These are phyloP conservation scores for Novumbra hubbsi DNA, from an alignment of 2,797 vertebrate species.

Conservation along the genomic window DNA sequence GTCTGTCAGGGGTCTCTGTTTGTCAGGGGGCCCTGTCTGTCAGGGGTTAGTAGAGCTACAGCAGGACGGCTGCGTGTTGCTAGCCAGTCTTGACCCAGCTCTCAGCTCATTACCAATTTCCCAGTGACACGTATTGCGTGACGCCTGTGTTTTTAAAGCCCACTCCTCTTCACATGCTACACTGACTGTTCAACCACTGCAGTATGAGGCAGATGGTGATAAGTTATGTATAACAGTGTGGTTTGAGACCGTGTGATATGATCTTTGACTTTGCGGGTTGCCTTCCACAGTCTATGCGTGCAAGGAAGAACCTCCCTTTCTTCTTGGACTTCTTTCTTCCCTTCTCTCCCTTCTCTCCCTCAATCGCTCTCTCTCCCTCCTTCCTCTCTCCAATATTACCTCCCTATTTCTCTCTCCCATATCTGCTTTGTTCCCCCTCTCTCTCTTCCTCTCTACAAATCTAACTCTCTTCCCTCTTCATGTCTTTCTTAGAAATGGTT, in stretches of 20 bases:
- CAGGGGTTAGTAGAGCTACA: not conserved
- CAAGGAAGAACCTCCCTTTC: slow-evolving; percentile 21
- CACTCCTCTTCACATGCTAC: slow-evolving; percentile 46
- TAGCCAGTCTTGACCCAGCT: slow-evolving; percentile 27
- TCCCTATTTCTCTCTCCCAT: not conserved
- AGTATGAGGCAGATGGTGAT: slow-evolving; percentile 41
- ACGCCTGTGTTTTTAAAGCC: slow-evolving; percentile 48
- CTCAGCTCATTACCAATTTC: slow-evolving; percentile 37
- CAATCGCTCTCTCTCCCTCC: not conserved
- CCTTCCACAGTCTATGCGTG: slow-evolving; percentile 31
- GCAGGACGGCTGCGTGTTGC: slow-evolving; percentile 31
- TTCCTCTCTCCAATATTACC: too few relatives aligned
- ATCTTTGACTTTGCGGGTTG: slow-evolving; percentile 47
- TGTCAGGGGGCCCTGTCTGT: not conserved
- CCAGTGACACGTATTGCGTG: slow-evolving; percentile 54
- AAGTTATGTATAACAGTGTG: slow-evolving; percentile 54
- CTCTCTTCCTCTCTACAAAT: not conserved
- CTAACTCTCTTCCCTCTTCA: not conserved
- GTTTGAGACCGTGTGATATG: slow-evolving; percentile 42
- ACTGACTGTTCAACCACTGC: slow-evolving; percentile 51
- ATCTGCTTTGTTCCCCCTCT: not conserved
- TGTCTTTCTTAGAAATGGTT: not conserved
- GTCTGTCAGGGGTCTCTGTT: too few relatives aligned
- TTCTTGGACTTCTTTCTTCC: not conserved
- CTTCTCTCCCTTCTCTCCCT: not conserved